Evolutionary conservation across 2,888 invertebrate genomes (phyloP).

Genomic region (Gari tellinella): DNA sequence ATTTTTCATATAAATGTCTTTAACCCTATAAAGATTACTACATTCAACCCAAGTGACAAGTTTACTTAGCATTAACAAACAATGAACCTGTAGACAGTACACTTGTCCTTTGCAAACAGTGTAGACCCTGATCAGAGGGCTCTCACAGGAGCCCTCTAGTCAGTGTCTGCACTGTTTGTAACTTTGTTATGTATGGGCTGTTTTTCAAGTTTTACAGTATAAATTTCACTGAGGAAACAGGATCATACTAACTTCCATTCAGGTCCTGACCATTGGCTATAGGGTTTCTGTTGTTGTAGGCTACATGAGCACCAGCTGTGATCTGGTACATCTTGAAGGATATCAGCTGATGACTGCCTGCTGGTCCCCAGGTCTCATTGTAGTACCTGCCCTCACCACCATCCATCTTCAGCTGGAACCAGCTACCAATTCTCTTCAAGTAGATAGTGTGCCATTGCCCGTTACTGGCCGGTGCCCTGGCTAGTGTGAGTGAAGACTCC

Average conservation of each 20-base stretch:
- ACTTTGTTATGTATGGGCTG: no score
- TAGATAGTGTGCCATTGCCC: slow-evolving; percentile 98
- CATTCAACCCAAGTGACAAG: no score
- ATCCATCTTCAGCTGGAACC: slow-evolving; percentile 95
- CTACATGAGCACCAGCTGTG: slow-evolving; percentile 92
- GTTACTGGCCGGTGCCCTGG: slow-evolving; percentile 95
- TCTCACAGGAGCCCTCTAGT: no score
- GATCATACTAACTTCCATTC: slow-evolving; percentile 57
- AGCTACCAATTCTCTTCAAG: slow-evolving; percentile 95
- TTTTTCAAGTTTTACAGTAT: no score
- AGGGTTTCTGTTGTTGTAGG: slow-evolving; percentile 59
- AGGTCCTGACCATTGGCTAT: slow-evolving; percentile 59
- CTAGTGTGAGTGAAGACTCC: slow-evolving; percentile 86
- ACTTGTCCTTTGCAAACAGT: no score
- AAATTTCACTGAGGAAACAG: no score
- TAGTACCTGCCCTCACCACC: slow-evolving; percentile 92
- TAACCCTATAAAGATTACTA: no score
- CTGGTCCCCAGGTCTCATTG: slow-evolving; percentile 85
- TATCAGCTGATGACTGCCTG: slow-evolving; percentile 57
- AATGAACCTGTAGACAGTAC: no score
- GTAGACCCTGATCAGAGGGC: no score
- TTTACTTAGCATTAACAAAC: no score
- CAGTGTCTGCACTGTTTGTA: no score
- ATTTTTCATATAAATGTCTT: no score
- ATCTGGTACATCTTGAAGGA: slow-evolving; percentile 91